These are phyloP conservation scores for Epinephelus cyanopodus DNA, from an alignment of 2,113 vertebrate species.

Conservation along the genomic window DNA sequence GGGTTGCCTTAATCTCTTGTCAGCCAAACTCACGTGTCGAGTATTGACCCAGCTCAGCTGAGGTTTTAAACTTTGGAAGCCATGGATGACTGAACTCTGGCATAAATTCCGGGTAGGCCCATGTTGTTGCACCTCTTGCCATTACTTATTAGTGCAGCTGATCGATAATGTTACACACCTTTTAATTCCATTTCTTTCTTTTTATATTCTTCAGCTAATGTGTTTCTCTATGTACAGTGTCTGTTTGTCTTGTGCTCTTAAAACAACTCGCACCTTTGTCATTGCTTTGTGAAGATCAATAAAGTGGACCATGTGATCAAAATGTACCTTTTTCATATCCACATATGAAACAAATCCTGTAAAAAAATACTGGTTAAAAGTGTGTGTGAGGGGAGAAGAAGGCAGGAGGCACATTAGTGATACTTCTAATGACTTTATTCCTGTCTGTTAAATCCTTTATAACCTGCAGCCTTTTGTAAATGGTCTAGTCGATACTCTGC, in stretches of 20 bases:
- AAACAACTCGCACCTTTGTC: constrained; percentile 30
- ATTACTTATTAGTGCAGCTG: constrained; percentile 1
- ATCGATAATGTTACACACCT: constrained; percentile 13
- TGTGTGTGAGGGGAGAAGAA: not conserved
- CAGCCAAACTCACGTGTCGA: constrained; percentile 1
- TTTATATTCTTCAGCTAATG: not conserved
- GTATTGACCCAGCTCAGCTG: constrained; percentile 10
- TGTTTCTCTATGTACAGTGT: constrained; percentile 14
- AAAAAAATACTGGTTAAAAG: not conserved
- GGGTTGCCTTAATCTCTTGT: constrained; percentile 54
- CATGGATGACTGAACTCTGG: constrained; percentile 26
- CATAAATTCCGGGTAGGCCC: not conserved
- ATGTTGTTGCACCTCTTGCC: not conserved
- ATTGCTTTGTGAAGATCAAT: constrained; percentile 66
- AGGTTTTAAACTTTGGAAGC: constrained; percentile 35
- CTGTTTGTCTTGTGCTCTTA: constrained; percentile 3
- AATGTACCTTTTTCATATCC: not conserved
- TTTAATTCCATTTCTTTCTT: constrained; percentile 28
- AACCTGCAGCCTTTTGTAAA: not conserved
- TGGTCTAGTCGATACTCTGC: not conserved
- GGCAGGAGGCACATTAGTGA: not conserved
- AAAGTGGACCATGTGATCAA: constrained; percentile 64
- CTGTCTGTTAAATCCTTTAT: not conserved
- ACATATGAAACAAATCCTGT: not conserved
- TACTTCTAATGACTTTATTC: not conserved